A percentile compares a stretch with the other conserved stretches of the same genome.
Evolutionary conservation across 1,140 invertebrate species (phyloP).

Genomic region (Stratiolaelaps scimitus): DNA sequence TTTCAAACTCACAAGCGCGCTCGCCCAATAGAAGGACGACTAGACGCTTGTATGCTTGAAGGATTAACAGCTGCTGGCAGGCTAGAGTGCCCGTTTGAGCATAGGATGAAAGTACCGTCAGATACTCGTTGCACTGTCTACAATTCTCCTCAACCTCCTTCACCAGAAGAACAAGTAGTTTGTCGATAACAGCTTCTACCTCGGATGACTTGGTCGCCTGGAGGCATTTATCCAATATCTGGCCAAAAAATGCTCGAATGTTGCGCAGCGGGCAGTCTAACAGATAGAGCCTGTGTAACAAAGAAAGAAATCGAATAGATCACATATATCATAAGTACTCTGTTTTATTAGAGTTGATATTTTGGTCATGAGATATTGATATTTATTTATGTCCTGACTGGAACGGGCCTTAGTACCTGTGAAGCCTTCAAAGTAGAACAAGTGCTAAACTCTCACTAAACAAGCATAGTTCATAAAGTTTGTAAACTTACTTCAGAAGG

Average conservation of each 20-base stretch:
- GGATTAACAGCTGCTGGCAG: slow-evolving; percentile 30
- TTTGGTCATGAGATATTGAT: too few relatives aligned
- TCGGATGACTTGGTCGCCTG: slow-evolving; percentile 19
- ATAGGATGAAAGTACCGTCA: slow-evolving; percentile 43
- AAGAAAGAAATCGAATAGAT: slow-evolving; percentile 11
- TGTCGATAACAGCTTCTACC: slow-evolving; percentile 40
- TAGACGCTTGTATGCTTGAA: slow-evolving; percentile 11
- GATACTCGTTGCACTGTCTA: slow-evolving; percentile 45
- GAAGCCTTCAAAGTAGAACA: too few relatives aligned
- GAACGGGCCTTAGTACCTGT: too few relatives aligned
- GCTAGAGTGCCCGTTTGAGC: slow-evolving; percentile 40
- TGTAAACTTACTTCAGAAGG: slow-evolving; percentile 41
- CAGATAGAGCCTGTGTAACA: slow-evolving; percentile 13
- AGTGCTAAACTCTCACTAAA: too few relatives aligned
- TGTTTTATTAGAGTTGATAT: too few relatives aligned
- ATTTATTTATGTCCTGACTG: too few relatives aligned
- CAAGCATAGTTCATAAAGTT: too few relatives aligned
- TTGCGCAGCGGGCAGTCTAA: slow-evolving; percentile 29
- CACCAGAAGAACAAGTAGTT: slow-evolving; percentile 41
- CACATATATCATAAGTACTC: background rate
- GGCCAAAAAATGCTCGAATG: slow-evolving; percentile 6
- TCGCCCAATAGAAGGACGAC: slow-evolving; percentile 12
- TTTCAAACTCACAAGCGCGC: slow-evolving; percentile 31
- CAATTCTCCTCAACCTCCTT: slow-evolving; percentile 45
- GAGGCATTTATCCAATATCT: slow-evolving; percentile 26